Evolutionary conservation across 1,140 invertebrate species (phyloP), one percentile per base, ranked within the genome.

Genomic region (Hydropsyche tenuis): DNA sequence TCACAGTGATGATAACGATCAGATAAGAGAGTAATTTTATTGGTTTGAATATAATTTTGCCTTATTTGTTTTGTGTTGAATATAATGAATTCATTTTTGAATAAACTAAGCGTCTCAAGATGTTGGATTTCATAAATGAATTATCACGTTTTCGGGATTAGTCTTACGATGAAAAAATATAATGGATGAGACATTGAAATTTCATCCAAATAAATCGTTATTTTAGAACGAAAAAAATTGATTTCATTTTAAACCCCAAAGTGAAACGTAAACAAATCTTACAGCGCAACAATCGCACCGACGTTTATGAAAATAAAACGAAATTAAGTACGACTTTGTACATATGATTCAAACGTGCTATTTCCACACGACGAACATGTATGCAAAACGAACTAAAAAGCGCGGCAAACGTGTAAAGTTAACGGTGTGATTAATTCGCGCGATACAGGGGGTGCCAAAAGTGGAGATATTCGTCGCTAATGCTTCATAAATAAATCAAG

Each of bases 401-500:
- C 16, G 16, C 5, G 14, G 11, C 12, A 14, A 48, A 48, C 16
- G 45, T n/a, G 16, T 12, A 48, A 48, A 48, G 11, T 48, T 48
- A 48, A 48, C 45, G 12, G 45, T 16, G 16, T 53, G 48, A 53
- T 53, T 53, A 53, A 53, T 53, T 18, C 16, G 7, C 45, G 16
- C 48, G 48, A 53, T 53, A 53, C 48, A 53, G 48, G 48, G 48
- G 48, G 48, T 53, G 48, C 48, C 48, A 53, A 53, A 53, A 53
- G 48, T 53, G 48, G 48, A 53, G 48, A 53, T 53, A 53, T 53
- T 20, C 20, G 48, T 20, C 48, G 48, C 48, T 53, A 53, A 53
- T 53, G 48, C 48, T 20, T 20, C 48, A 53, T 53, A 18, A 53
- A 53, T 53, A 53, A 53, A 18, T 53, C 48, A 46, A 43, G 12